Conservation (phyloP, 1,140 invertebrate species). For the Musca vetustissima region DNA sequence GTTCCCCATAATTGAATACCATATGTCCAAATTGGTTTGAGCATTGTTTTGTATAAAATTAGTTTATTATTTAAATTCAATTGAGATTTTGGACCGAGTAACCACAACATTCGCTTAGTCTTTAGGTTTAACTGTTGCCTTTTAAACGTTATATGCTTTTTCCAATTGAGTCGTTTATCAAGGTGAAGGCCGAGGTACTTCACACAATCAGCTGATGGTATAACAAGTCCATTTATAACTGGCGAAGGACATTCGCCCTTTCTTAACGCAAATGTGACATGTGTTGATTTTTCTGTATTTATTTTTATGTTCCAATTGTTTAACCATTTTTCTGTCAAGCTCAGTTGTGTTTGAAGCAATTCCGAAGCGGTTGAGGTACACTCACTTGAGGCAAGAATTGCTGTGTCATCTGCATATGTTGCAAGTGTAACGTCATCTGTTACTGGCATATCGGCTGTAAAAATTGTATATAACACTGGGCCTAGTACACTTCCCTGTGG, state of each 20-base stretch:
- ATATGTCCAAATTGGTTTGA: not conserved
- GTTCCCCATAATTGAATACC: not conserved
- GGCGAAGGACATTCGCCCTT: not conserved
- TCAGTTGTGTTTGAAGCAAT: not conserved
- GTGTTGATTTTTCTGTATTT: not conserved
- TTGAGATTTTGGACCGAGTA: not conserved
- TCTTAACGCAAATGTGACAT: not conserved
- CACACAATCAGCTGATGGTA: not conserved
- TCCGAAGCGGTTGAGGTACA: not conserved
- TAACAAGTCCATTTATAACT: not conserved
- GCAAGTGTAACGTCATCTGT: not conserved
- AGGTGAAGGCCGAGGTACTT: constrained; percentile 2
- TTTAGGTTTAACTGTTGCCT: not conserved
- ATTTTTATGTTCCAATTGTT: not conserved
- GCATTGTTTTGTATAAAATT: not conserved
- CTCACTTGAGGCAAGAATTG: not conserved
- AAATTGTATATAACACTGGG: not conserved
- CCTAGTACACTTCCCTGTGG: constrained; percentile 1
- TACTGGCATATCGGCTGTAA: not conserved
- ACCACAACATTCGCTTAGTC: not conserved
- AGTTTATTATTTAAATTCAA: not conserved
- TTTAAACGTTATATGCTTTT: not conserved
- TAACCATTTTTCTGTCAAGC: not conserved
- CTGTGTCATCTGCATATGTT: not conserved
- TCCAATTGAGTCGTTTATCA: not conserved